Base-by-base conservation (phyloP, 2,797 vertebrate genomes). In the Melopsittacus undulatus region DNA sequence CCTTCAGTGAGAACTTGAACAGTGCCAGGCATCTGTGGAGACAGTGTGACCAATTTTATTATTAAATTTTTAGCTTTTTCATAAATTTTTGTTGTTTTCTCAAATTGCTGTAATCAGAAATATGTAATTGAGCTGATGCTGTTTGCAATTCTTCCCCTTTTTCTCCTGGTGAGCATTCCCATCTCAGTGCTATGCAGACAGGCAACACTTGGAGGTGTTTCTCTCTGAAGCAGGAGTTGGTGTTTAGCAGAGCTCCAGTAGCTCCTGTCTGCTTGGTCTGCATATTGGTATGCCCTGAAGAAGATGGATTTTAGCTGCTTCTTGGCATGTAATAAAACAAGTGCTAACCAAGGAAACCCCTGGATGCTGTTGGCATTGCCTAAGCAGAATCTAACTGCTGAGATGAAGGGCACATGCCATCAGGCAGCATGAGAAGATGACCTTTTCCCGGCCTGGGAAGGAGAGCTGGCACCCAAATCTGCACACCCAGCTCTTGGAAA, bases 391-490 rank as follows among this genome's bases (percentile, higher is more conserved):
- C 4, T 10, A 40, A 10, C 9, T 4, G 5, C 13, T 7, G 74
- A 16, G 19, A 49, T 14, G 24, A 61, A 49, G 38, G 36, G 48
- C 19, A 14, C 0, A 1, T 29, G 14, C 17, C 15, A 9, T 17
- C 0, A 0, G 34, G 45, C 12, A 32, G 32, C 2, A 0, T 15
- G 52, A 26, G 27, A 42, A 19, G 13, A n/a, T 17, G n/a, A 11
- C 21, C 13, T n/a, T 0, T 1, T 62, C 38, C 56, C 9, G 34
- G 7, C 30, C 22, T 10, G 7, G 56, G 40, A 20, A 18, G 12
- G 40, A 40, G 74, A 32, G 9, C 10, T 30, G 19, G 9, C 13
- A 6, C 40, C 48, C 32, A 17, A 7, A 29, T 30, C 40, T 13
- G 11, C 4, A 1, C 19, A 7, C 6, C 5, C 8, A 2, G 77